Percentiles rank a stretch among this genome's conserved stretches.
Evolutionary conservation across 2,113 vertebrate species (phyloP).

Genomic region (Mormyrus lacerda): DNA sequence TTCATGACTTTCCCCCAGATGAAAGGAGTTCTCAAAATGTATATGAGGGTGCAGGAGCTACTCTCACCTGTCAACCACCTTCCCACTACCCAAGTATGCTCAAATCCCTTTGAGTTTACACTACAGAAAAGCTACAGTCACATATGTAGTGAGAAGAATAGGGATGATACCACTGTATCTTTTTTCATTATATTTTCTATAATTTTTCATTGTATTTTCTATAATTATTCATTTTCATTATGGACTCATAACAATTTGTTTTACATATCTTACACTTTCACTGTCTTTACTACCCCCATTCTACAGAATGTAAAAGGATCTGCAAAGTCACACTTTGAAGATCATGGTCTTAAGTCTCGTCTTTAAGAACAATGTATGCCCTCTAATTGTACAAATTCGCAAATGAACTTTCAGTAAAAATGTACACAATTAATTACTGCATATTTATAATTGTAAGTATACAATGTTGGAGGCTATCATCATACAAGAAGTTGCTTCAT

Average conservation of each 20-base stretch:
- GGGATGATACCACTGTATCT: not conserved
- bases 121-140: no score
- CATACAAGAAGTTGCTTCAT: not conserved
- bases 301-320: not conserved
- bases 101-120: not conserved
- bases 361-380: not conserved
- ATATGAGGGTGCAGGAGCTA: conserved; percentile 76
- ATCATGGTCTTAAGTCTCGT: not conserved
- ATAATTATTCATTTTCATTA: not conserved
- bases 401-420: not conserved
- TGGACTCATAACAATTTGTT: not conserved
- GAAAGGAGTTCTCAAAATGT: conserved; percentile 76
- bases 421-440: not conserved
- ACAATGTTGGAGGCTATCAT: not conserved
- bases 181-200: not conserved
- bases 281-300: not conserved
- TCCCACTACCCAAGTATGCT: conserved; percentile 85
- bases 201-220: not conserved
- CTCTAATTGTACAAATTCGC: not conserved
- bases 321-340: not conserved
- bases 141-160: not conserved
- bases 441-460: not conserved
- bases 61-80: conserved; percentile 82
- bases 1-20: conserved; percentile 87
- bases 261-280: not conserved